Conservation (phyloP, 2,888 invertebrate species). For the Hemaris fuciformis region DNA sequence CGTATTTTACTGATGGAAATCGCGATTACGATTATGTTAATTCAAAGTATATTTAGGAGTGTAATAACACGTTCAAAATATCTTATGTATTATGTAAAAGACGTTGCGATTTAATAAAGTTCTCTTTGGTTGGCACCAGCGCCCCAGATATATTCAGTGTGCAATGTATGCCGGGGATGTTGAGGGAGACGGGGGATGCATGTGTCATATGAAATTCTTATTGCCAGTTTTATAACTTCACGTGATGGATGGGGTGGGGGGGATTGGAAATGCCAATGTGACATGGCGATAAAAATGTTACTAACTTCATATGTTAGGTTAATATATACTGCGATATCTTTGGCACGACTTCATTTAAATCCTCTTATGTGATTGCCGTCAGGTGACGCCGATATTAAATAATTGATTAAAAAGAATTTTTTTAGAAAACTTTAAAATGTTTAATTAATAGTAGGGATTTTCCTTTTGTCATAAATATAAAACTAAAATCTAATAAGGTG, state of each 20-base stretch:
- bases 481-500: no score
- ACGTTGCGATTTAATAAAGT: background rate
- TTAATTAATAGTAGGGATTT: background rate
- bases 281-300: background rate
- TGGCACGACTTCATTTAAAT: background rate
- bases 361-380: background rate
- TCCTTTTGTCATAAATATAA: no score
- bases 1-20: no score
- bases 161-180: background rate
- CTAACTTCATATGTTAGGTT: background rate
- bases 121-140: background rate
- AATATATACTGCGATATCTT: background rate
- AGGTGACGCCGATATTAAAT: no score
- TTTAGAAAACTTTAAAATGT: no score
- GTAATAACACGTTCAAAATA: background rate
- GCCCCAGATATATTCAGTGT: background rate
- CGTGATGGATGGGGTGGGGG: background rate
- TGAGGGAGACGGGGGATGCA: background rate
- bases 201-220: conserved; percentile 5
- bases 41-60: background rate
- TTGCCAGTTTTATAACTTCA: background rate
- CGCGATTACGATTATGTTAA: background rate
- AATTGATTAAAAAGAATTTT: no score
- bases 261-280: background rate
- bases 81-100: background rate